These are phyloP conservation scores for Scaptomyza parva DNA, from an alignment of 2,888 invertebrate species.

Conservation along the genomic window DNA sequence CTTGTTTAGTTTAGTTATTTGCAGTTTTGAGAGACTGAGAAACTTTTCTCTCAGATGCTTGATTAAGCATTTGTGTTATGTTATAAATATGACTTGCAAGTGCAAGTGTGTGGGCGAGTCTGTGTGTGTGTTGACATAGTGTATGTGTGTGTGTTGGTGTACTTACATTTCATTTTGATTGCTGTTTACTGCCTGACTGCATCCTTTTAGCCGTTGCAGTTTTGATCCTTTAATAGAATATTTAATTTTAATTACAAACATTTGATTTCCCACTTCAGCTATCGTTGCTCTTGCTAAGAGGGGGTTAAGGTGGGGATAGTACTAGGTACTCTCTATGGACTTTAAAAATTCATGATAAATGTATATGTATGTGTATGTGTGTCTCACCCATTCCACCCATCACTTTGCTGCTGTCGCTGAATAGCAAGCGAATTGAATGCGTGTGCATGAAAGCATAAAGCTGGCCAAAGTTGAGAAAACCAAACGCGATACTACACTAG, in stretches of 20 bases:
- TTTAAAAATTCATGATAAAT: conserved; percentile 69
- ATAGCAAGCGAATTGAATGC: conserved; percentile 70
- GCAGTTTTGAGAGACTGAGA: conserved; percentile 6
- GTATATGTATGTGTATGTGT: conserved; percentile 44
- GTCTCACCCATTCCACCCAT: conserved; percentile 9
- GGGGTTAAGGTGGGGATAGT: too few relatives aligned
- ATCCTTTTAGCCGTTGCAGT: conserved; percentile 76
- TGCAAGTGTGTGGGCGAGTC: not conserved
- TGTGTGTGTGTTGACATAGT: conserved; percentile 2
- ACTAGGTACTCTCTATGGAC: too few relatives aligned
- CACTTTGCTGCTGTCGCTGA: conserved; percentile 44
- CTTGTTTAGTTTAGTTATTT: conserved; percentile 29
- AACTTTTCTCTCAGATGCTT: conserved; percentile 36
- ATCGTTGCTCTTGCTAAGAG: conserved; percentile 49
- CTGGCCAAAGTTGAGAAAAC: conserved; percentile 59
- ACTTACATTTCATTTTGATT: conserved; percentile 72
- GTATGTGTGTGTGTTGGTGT: conserved; percentile 5
- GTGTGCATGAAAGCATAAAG: conserved; percentile 69
- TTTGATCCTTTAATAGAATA: conserved; percentile 81
- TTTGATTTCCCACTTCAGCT: conserved; percentile 79
- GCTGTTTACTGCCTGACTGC: conserved; percentile 74
- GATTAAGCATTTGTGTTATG: conserved; percentile 77
- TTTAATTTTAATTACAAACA: conserved; percentile 81
- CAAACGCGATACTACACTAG: conserved; percentile 6
- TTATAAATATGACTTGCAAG: conserved; percentile 54